These are phyloP conservation scores for Platanista minor DNA, from an alignment of 2,113 vertebrate species.

Conservation along the genomic window DNA sequence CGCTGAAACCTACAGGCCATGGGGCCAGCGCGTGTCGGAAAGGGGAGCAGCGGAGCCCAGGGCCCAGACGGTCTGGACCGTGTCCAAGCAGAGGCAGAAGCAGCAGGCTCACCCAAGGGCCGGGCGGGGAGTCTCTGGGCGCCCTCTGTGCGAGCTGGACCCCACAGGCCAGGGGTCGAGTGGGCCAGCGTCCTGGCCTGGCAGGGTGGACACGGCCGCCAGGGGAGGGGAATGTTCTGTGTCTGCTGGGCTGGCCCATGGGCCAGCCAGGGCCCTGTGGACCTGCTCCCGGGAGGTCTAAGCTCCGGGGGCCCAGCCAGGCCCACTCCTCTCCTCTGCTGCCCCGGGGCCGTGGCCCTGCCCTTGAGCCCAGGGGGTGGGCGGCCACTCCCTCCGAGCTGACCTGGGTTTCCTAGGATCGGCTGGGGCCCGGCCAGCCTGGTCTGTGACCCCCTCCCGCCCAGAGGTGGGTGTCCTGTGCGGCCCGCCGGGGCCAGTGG, in stretches of 20 bases:
- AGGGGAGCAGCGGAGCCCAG: no score
- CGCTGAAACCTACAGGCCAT: no score
- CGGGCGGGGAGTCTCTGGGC: no score
- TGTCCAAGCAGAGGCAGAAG: no score
- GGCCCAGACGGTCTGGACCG: no score
- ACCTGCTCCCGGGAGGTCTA: neutral
- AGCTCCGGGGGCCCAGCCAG: neutral
- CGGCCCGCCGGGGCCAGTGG: neutral
- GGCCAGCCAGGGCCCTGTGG: neutral
- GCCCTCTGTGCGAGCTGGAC: no score
- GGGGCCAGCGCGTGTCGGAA: no score
- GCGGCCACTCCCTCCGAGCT: neutral
- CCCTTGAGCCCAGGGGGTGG: accelerated
- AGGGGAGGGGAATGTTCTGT: neutral
- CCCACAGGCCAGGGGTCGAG: no score
- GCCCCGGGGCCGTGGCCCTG: neutral
- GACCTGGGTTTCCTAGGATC: neutral
- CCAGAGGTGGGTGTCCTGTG: neutral
- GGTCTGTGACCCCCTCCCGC: neutral
- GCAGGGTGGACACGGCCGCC: neutral
- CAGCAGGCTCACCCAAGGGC: no score
- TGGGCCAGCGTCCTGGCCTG: neutral
- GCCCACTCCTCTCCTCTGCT: neutral
- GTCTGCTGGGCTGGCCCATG: neutral
- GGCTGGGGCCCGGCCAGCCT: neutral